Conservation (phyloP, 2,888 invertebrate species). For the Rhaphigaster nebulosa region DNA sequence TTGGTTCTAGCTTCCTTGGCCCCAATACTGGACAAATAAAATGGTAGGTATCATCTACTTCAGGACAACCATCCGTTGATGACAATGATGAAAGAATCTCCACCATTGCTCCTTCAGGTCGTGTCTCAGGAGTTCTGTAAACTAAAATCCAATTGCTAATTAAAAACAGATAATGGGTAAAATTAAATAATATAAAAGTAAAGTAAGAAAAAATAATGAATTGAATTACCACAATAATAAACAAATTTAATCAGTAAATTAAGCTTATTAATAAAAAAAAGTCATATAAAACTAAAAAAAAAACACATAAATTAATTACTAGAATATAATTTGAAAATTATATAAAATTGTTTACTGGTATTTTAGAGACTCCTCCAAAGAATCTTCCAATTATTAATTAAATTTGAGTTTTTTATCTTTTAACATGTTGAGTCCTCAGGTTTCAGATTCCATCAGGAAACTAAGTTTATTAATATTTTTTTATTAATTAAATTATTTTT, state of each 20-base stretch:
- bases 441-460: too few species aligned
- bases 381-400: too few species aligned
- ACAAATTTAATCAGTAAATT: background rate
- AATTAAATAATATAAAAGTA: background rate
- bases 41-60: slow-evolving; percentile 47
- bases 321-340: too few species aligned
- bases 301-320: too few species aligned
- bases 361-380: too few species aligned
- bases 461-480: too few species aligned
- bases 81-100: slow-evolving; percentile 61
- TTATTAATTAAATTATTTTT: too few species aligned
- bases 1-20: slow-evolving; percentile 62
- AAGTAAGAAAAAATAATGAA: background rate
- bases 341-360: too few species aligned
- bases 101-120: slow-evolving; percentile 65
- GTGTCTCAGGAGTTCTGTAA: slow-evolving; percentile 65
- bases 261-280: too few species aligned
- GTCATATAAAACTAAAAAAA: too few species aligned
- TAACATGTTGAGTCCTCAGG: too few species aligned
- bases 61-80: background rate
- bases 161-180: background rate
- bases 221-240: background rate
- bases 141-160: slow-evolving; percentile 63
- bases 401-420: too few species aligned
- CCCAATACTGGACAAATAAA: slow-evolving; percentile 52